Conservation (phyloP, 2,888 invertebrate species). For the Drosophila planitibia region DNA sequence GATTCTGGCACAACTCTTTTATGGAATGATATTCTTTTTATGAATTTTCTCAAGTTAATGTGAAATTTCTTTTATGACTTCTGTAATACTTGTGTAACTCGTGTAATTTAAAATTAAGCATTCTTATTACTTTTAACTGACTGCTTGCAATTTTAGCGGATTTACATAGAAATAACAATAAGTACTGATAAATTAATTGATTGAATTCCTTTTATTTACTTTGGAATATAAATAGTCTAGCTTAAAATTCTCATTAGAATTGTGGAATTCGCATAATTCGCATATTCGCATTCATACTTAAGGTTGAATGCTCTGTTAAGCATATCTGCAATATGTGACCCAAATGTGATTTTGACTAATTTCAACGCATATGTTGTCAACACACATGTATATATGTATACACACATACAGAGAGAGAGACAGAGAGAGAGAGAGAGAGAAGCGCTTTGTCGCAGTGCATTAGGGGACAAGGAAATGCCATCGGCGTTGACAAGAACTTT, state of each 20-base stretch:
- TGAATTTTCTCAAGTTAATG: neutral
- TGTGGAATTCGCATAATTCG: neutral
- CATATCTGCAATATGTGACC: slow-evolving; percentile 63
- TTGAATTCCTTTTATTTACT: neutral
- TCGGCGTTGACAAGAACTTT: slow-evolving; percentile 66
- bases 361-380: slow-evolving; percentile 43
- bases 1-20: slow-evolving; percentile 1
- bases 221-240: neutral
- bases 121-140: neutral
- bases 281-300: neutral
- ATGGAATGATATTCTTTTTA: neutral
- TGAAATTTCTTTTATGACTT: neutral
- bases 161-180: neutral
- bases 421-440: neutral
- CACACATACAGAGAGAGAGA: neutral
- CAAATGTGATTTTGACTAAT: slow-evolving; percentile 54
- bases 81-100: neutral
- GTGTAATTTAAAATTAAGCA: neutral
- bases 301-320: slow-evolving; percentile 34
- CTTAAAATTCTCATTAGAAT: neutral
- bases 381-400: neutral
- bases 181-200: neutral
- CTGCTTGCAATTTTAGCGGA: neutral
- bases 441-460: slow-evolving; percentile 51
- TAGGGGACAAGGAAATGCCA: slow-evolving; percentile 60